These are phyloP conservation scores for Andrena cerasifolii DNA, from an alignment of 1,140 invertebrate species.

Conservation along the genomic window DNA sequence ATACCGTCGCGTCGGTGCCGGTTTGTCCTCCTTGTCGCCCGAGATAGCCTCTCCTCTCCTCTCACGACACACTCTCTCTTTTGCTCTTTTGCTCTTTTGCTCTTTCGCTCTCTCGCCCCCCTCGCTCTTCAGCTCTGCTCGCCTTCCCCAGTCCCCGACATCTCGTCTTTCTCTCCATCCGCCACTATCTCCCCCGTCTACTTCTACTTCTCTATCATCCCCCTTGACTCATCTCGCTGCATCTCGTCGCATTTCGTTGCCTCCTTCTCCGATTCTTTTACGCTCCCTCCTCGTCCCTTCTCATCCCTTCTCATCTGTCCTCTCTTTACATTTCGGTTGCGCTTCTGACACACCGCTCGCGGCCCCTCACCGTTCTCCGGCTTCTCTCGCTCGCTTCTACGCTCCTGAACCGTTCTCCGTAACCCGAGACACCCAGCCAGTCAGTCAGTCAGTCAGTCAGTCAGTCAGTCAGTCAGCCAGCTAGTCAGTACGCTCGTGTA, in stretches of 20 bases:
- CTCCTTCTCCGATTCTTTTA: too few species aligned
- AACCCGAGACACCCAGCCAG: conserved; percentile 51
- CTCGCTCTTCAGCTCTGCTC: not conserved
- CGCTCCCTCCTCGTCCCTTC: too few species aligned
- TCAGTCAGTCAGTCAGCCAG: conserved; percentile 42
- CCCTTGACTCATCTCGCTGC: too few species aligned
- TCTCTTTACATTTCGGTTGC: too few species aligned
- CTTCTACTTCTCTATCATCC: too few species aligned
- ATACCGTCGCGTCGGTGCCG: conserved; percentile 43
- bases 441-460: conserved; percentile 26
- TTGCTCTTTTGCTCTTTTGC: not conserved
- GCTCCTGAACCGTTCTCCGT: conserved; percentile 50
- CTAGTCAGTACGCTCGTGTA: conserved; percentile 51
- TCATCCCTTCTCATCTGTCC: too few species aligned
- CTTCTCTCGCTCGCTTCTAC: conserved; percentile 32
- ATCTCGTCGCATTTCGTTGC: too few species aligned
- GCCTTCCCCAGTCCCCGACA: conserved; percentile 19
- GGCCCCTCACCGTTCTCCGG: too few species aligned
- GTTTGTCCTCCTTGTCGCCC: conserved; percentile 43
- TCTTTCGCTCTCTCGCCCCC: conserved; percentile 12
- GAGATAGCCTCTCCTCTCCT: not conserved
- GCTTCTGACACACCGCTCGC: too few species aligned
- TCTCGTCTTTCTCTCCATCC: conserved; percentile 30
- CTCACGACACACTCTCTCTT: not conserved
- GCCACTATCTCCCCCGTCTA: not conserved